Percentiles rank a stretch among this genome's conserved stretches.
These are phyloP conservation scores for Drepanosiphum platanoidis DNA, from an alignment of 2,888 invertebrate species.

Conservation along the genomic window DNA sequence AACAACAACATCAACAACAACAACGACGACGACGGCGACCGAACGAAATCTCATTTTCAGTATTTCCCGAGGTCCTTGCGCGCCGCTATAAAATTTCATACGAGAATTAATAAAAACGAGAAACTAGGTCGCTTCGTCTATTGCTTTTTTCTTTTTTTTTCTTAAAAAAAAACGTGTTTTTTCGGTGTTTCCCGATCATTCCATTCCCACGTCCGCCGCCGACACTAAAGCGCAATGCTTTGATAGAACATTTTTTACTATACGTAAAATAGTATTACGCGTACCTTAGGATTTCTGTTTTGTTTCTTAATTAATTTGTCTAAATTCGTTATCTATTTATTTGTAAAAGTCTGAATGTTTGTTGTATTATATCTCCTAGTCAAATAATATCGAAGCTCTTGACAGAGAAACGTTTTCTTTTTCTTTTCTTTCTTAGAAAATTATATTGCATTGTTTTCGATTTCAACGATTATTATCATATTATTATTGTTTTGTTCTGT, in stretches of 20 bases:
- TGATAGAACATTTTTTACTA: not conserved
- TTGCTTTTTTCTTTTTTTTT: not conserved
- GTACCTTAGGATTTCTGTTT: too few relatives aligned
- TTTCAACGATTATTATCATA: not conserved
- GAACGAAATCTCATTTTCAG: not conserved
- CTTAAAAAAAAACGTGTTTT: not conserved
- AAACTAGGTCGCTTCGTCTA: too few relatives aligned
- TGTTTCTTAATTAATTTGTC: not conserved
- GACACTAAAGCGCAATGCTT: not conserved
- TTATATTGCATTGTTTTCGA: not conserved
- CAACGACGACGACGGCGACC: too few relatives aligned
- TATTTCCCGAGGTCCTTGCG: not conserved
- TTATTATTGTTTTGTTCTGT: constrained; percentile 27
- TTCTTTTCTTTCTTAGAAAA: constrained; percentile 16
- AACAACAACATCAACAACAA: too few relatives aligned
- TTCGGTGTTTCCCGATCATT: too few relatives aligned
- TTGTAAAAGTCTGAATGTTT: constrained; percentile 19
- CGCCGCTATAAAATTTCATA: not conserved
- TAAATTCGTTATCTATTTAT: constrained; percentile 17
- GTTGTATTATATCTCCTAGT: constrained; percentile 10
- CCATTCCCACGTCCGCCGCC: not conserved
- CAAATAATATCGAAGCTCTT: not conserved
- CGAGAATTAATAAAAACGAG: not conserved
- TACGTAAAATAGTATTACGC: not conserved
- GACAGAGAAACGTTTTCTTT: too few relatives aligned